Base-by-base conservation (phyloP, 2,888 invertebrate genomes). In the Byasa hedistus region DNA sequence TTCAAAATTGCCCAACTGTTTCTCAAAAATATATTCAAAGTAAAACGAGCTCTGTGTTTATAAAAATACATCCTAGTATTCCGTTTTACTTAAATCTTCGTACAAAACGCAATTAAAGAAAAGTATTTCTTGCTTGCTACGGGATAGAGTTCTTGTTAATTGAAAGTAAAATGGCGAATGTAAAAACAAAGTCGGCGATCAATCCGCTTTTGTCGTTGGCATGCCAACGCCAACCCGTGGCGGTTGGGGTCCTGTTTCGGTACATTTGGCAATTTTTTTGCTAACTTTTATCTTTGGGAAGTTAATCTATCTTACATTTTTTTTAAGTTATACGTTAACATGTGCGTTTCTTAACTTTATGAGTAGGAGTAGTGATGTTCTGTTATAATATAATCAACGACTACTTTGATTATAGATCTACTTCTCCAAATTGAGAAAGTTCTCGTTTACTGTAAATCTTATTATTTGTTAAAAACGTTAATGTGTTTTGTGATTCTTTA, bases 141-240 rank as follows among this genome's bases (percentile, higher is more conserved):
- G 23, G 1, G 8, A 19, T 58, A 58, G 39, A 52, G 64, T 58
- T 58, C n/a, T 39, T 23, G 19, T 54, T 58, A 39, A 32, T 23
- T 48, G 23, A 32, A 22, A 55, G 4, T 23, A 56, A 44, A 55
- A 56, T 44, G 39, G 39, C 1, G 44, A 22, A 44, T 51, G 12
- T 23, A 44, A 24, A 56, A 58, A 48, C 56, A 57, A 32, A 58
- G 60, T 60, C 32, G 60, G 56, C 55, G 51, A 79, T 81, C 78
- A 77, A 78, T 76, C 75, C 73, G 76, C 76, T 76, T 79, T 78
- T 81, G 79, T 78, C 76, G 75, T 73, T 75, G 73, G 73, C 76
- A 75, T 75, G 73, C 73, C 70, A 64, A 44, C 56, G 73, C 73
- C 70, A 64, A 44, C 56, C 32, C 21, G 23, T 32, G 55, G 39